Evolutionary conservation across 1,140 invertebrate genomes (phyloP), one percentile per base, ranked within the genome.

Genomic region (Heliconius eleuchia): DNA sequence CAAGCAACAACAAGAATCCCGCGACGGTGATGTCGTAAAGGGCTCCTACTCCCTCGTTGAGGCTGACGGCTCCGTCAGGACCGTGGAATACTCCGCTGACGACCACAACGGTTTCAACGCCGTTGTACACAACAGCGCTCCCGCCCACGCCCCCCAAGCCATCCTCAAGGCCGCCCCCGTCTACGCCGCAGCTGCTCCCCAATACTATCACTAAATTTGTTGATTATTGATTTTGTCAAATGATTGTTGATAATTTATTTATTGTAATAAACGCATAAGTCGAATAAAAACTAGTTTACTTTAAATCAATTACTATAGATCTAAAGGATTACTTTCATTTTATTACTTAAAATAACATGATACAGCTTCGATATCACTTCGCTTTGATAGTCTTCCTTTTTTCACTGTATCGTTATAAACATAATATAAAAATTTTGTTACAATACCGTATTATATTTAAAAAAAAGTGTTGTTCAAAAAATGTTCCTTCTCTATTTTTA

Each of bases 41-140:
- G 95, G 95, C 84, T 90, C 92, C n/a, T 96, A 96, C 91, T 95
- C 94, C 42, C 86, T 95, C 81, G 91, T 94, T 60, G 95, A 95
- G 83, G 92, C 95, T 37, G 95, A 96, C 81, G 95, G 95, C 60
- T 96, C 95, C 80, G 88, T 95, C 88, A 89, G 95, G 81, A 95
- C 93, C 75, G 95, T 95, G 34, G 75, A 83, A 55, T 83, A 80
- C 80, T 34, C 82, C 82, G 82, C 79, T 70, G 82, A 83, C 74
- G 82, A 76, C 55, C 79, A 83, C 82, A 80, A 71, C 77, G 82
- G 82, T 23, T 83, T 83, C 82, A 83, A 83, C 74, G 82, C 82
- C 42, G 74, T 83, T 18, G 82, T 83, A 46, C 94, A 95, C 86
- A 95, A 95, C 91, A 95, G 93, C 76, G 95, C 95, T 13, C 95